phyloP scores from a whole-genome alignment of 2,113 vertebrate genomes.

The Ceuthmochares aereus region DNA sequence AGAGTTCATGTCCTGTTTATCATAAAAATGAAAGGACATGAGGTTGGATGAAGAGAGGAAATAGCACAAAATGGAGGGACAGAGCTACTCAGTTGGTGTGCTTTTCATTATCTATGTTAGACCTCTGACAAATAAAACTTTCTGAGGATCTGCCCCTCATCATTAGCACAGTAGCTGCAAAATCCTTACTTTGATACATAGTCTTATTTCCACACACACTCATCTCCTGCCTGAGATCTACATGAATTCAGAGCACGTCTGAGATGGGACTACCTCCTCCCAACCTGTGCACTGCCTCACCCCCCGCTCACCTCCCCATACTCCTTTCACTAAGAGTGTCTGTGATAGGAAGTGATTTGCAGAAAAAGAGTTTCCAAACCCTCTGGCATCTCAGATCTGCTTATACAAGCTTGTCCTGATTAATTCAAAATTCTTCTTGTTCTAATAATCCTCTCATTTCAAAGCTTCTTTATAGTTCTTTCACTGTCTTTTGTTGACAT shows the following conservation, averaged over 20 bases:
- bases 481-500: constrained; percentile 44
- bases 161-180: constrained; percentile 5
- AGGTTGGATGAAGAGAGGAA: neutral
- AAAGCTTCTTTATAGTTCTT: constrained; percentile 53
- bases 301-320: neutral
- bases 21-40: constrained; percentile 28
- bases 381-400: constrained; percentile 26
- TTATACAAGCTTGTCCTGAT: constrained; percentile 43
- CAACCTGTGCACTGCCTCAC: neutral
- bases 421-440: constrained; percentile 62
- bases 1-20: constrained; percentile 54
- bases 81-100: neutral
- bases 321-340: neutral
- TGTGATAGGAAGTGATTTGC: constrained; percentile 36
- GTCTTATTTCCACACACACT: neutral
- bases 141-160: neutral
- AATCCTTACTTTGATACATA: neutral
- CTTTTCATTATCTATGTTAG: neutral
- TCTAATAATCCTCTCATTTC: constrained; percentile 48
- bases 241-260: constrained; percentile 11
- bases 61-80: neutral
- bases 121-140: neutral
- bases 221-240: neutral
- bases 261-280: neutral
- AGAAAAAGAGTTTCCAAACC: constrained; percentile 54